These are phyloP conservation scores for Seira ritae DNA, from an alignment of 2,888 invertebrate species.

Conservation along the genomic window DNA sequence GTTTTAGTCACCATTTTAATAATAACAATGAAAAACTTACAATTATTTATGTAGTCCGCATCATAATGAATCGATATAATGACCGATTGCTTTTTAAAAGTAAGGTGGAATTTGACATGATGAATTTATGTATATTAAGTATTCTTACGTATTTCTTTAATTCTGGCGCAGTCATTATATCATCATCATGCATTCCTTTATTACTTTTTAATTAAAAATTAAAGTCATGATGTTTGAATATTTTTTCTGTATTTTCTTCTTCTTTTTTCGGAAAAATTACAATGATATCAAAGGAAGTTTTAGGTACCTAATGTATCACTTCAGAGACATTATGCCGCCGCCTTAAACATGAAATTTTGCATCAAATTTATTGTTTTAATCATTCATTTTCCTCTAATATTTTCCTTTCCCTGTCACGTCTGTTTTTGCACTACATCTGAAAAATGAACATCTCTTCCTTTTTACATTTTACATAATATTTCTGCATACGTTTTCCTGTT, in stretches of 20 bases:
- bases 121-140: no score
- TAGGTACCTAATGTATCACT: slow-evolving; percentile 67
- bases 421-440: neutral
- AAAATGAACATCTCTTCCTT: neutral
- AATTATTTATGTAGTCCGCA: no score
- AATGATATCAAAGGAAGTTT: slow-evolving; percentile 53
- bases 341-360: slow-evolving; percentile 45
- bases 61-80: no score
- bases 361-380: neutral
- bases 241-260: neutral
- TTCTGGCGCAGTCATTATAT: neutral
- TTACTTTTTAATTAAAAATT: neutral
- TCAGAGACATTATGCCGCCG: slow-evolving; percentile 43
- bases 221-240: neutral
- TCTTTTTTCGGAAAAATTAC: neutral
- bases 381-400: neutral
- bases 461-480: no score
- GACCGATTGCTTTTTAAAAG: no score
- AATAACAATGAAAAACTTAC: neutral
- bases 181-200: neutral
- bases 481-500: neutral
- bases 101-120: no score
- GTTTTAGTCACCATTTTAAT: neutral
- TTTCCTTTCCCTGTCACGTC: neutral
- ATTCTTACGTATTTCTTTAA: no score